Conservation (phyloP, 2,888 invertebrate genomes). For the Tachina lurida region DNA sequence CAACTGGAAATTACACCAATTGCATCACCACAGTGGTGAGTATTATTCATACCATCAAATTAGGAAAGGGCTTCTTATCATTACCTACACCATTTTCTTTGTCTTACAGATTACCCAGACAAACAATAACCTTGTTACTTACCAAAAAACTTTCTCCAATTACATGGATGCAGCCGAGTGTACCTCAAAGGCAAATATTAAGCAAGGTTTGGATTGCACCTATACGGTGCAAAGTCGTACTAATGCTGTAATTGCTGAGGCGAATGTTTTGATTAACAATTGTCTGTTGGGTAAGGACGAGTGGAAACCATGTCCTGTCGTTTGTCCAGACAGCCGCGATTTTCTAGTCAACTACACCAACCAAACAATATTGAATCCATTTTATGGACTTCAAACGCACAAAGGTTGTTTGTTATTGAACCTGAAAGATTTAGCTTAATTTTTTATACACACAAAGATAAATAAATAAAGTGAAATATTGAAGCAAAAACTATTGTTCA, state of each 20-base stretch:
- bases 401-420: constrained; percentile 25
- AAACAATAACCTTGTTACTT: constrained; percentile 1
- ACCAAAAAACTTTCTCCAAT: constrained; percentile 46
- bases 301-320: constrained; percentile 19
- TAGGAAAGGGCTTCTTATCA: background rate
- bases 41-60: background rate
- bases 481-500: too few relatives aligned
- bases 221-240: constrained; percentile 4
- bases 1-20: constrained; percentile 29
- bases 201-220: constrained; percentile 52
- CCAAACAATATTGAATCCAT: constrained; percentile 66
- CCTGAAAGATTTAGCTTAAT: background rate
- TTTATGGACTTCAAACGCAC: constrained; percentile 35
- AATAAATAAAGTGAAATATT: background rate
- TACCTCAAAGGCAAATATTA: constrained; percentile 36
- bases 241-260: constrained; percentile 13
- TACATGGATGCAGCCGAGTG: constrained; percentile 45
- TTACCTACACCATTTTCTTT: background rate
- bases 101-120: constrained; percentile 37
- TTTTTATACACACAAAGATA: background rate
- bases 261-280: constrained; percentile 40
- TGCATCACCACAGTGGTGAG: constrained; percentile 20
- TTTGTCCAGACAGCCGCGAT: constrained; percentile 27
- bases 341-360: constrained; percentile 39
- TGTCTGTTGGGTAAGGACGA: constrained; percentile 42